Conservation (phyloP, 1,140 invertebrate species). For the Nylanderia fulva region DNA sequence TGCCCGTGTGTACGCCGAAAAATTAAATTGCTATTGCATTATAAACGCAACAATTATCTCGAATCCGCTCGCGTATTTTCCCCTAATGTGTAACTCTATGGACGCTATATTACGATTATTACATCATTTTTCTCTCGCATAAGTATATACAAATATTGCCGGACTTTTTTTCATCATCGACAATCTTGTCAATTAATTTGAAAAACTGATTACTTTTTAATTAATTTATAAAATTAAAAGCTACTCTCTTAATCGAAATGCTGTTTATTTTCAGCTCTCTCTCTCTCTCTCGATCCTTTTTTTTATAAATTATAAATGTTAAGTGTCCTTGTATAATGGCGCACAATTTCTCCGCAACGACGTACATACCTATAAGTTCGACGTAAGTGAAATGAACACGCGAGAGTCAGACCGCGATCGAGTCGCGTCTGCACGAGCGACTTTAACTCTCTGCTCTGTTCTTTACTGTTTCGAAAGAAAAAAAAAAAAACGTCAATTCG, state of each 20-base stretch:
- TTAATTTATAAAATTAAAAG: neutral
- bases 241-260: neutral
- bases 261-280: neutral
- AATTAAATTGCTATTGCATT: slow-evolving; percentile 36
- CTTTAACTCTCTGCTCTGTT: neutral
- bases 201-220: neutral
- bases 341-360: neutral
- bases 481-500: slow-evolving; percentile 4
- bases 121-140: neutral
- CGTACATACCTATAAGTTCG: neutral
- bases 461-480: neutral
- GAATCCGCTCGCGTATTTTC: neutral
- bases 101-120: neutral
- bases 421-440: neutral
- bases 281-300: neutral
- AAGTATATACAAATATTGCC: neutral
- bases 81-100: neutral
- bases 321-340: too few relatives aligned
- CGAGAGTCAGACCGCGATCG: neutral
- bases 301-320: neutral
- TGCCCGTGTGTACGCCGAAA: neutral
- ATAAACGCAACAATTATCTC: slow-evolving; percentile 22
- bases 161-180: neutral
- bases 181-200: neutral
- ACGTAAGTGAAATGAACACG: neutral